Percentiles rank a stretch among this genome's conserved stretches.
phyloP scores from a whole-genome alignment of 2,888 invertebrate genomes.

The Cephus spinipes region DNA sequence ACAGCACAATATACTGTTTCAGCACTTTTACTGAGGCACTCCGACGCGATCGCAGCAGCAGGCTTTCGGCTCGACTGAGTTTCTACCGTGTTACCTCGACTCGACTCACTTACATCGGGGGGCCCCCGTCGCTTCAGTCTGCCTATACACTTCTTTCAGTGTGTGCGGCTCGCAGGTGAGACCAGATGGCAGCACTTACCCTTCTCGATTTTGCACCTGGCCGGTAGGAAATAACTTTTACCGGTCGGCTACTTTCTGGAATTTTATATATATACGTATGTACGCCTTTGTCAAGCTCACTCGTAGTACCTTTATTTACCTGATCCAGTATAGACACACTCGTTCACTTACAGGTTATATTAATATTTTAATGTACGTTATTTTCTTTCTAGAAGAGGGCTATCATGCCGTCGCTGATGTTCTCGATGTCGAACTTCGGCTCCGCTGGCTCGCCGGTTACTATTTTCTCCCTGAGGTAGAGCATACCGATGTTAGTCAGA shows the following conservation, averaged over 20 bases:
- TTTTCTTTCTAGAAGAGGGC: constrained; percentile 23
- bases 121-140: not conserved
- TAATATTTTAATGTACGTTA: constrained; percentile 4
- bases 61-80: constrained; percentile 40
- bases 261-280: not conserved
- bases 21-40: not conserved
- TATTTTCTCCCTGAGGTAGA: constrained; percentile 22
- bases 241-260: not conserved
- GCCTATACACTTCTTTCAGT: not conserved
- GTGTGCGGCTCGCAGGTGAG: not conserved
- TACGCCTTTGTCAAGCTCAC: not conserved
- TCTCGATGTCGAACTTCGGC: constrained; percentile 28
- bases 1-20: not conserved
- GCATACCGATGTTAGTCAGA: constrained; percentile 19
- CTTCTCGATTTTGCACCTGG: not conserved
- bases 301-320: not conserved
- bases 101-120: not conserved
- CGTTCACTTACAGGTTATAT: not conserved
- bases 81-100: constrained; percentile 19
- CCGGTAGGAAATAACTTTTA: not conserved
- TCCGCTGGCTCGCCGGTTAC: constrained; percentile 27
- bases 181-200: not conserved
- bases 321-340: not conserved
- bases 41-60: constrained; percentile 7
- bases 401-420: constrained; percentile 25